Percentiles rank a stretch among this genome's conserved stretches.
Conservation (phyloP, 1,140 invertebrate species). For the Drosophila sturtevanti region DNA sequence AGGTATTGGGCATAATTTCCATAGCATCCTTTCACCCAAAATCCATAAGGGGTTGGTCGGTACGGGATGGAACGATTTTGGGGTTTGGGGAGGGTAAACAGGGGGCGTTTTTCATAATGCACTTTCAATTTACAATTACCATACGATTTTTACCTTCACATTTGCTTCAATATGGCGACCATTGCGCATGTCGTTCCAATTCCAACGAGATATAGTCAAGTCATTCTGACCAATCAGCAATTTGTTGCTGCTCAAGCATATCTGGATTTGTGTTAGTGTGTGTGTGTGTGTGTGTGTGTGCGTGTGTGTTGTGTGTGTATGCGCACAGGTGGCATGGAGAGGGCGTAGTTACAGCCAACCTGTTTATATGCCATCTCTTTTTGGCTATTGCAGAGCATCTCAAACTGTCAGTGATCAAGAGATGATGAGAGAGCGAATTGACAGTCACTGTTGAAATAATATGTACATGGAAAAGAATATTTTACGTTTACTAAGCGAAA, state of each 20-base stretch:
- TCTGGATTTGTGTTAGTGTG: conserved; percentile 11
- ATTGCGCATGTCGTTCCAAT: conserved; percentile 66
- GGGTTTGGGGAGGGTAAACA: neutral
- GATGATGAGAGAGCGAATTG: neutral
- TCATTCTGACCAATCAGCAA: conserved; percentile 61
- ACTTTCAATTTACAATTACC: conserved; percentile 29
- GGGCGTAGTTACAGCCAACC: conserved; percentile 63
- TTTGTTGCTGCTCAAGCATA: conserved; percentile 44
- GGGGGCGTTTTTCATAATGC: conserved; percentile 24
- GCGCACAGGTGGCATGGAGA: conserved; percentile 62
- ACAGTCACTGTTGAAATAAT: neutral
- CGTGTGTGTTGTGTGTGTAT: conserved; percentile 4
- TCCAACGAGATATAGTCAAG: conserved; percentile 1
- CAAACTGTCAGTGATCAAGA: conserved; percentile 41
- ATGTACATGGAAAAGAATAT: too few relatives aligned
- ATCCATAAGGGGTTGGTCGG: neutral
- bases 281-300: conserved; percentile 7
- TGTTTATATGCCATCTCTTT: conserved; percentile 58
- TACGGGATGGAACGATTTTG: neutral
- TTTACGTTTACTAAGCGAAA: too few relatives aligned
- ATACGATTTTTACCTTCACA: conserved; percentile 22
- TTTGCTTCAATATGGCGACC: conserved; percentile 67
- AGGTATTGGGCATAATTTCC: conserved; percentile 17
- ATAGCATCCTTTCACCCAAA: conserved; percentile 33
- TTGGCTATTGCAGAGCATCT: conserved; percentile 20